Evolutionary conservation across 2,797 vertebrate genomes (phyloP).

Genomic region (Glyptemys insculpta): DNA sequence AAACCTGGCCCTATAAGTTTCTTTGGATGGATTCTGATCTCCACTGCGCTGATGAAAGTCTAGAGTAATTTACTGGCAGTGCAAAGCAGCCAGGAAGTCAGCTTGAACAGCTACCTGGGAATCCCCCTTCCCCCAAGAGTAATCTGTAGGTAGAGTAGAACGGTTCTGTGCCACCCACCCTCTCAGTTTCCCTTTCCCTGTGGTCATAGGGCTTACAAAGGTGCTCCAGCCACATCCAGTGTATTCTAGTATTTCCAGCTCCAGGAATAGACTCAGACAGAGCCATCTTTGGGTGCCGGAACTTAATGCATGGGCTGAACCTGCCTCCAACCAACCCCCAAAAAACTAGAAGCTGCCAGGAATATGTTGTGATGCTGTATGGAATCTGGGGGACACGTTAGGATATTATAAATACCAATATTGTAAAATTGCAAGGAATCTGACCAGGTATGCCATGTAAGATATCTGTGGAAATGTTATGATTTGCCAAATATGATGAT

Average conservation of each 20-base stretch:
- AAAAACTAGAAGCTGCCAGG: background rate
- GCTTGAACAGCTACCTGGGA: conserved; percentile 5
- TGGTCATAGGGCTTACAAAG: too few species aligned
- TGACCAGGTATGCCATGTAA: too few species aligned
- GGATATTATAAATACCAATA: too few species aligned
- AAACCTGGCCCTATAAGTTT: background rate
- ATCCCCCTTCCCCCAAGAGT: background rate
- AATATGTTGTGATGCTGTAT: too few species aligned
- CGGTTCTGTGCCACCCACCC: background rate
- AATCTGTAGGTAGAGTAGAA: background rate
- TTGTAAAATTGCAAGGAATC: too few species aligned
- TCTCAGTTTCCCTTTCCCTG: background rate
- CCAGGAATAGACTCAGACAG: background rate
- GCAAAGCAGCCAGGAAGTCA: background rate
- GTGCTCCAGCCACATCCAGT: too few species aligned
- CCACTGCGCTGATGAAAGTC: background rate
- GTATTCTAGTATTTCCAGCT: background rate
- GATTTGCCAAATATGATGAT: too few species aligned
- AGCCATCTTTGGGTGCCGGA: background rate
- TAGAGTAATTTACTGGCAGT: background rate
- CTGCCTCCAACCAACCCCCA: background rate
- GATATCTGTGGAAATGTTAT: too few species aligned
- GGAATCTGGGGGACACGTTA: too few species aligned
- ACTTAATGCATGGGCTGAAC: background rate
- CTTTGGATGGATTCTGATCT: background rate